Evolutionary conservation across 2,113 vertebrate genomes (phyloP).

Genomic region (Scomber colias): DNA sequence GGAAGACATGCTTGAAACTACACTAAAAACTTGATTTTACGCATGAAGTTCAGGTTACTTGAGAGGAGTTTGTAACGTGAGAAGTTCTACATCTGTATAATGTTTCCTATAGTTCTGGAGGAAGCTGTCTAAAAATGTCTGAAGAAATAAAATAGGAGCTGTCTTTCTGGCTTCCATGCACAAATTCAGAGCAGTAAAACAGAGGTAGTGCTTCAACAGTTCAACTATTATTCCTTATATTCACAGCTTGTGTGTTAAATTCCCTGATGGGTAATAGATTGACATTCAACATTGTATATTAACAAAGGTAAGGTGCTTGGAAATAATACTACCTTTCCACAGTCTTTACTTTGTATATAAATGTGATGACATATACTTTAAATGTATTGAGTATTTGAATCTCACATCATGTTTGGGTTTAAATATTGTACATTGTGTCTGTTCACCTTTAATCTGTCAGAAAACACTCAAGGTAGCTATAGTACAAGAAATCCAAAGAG

Average conservation of each 20-base stretch:
- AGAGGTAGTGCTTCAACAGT: not conserved
- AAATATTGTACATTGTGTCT: not conserved
- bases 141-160: not conserved
- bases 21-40: not conserved
- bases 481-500: not conserved
- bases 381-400: not conserved
- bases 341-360: not conserved
- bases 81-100: no score
- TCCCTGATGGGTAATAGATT: not conserved
- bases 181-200: not conserved
- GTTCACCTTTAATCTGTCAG: not conserved
- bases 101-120: no score
- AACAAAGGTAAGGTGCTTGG: not conserved
- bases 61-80: no score
- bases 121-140: no score
- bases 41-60: no score
- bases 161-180: not conserved
- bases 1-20: not conserved
- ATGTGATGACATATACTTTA: not conserved
- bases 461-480: no score
- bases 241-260: not conserved
- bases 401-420: not conserved
- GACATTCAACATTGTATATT: slow-evolving; percentile 2
- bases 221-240: not conserved
- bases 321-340: not conserved